These are phyloP conservation scores for Cataglyphis albicans DNA, from an alignment of 2,888 invertebrate species.

Conservation along the genomic window DNA sequence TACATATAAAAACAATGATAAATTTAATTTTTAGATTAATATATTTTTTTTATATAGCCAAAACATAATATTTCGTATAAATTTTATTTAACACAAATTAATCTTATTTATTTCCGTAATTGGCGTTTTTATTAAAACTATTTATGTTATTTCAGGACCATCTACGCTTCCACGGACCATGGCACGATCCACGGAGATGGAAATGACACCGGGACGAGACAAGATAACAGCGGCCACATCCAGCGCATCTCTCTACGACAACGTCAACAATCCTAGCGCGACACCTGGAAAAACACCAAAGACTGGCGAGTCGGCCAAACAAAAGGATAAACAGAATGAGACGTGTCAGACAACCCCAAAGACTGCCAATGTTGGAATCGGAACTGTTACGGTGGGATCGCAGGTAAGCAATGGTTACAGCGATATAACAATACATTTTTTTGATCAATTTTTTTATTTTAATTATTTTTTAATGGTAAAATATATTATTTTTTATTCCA, in stretches of 20 bases:
- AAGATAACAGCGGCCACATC: slow-evolving; percentile 95
- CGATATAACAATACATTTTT: neutral
- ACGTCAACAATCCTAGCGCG: slow-evolving; percentile 87
- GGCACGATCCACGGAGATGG: slow-evolving; percentile 90
- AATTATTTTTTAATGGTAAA: neutral
- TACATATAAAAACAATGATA: neutral
- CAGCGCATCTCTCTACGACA: slow-evolving; percentile 95
- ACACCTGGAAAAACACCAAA: slow-evolving; percentile 79
- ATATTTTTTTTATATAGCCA: neutral
- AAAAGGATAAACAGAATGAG: slow-evolving; percentile 86
- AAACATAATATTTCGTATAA: neutral
- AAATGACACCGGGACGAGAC: slow-evolving; percentile 87
- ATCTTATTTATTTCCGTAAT: neutral
- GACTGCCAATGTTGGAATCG: slow-evolving; percentile 83
- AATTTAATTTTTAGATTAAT: neutral
- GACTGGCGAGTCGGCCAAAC: slow-evolving; percentile 80
- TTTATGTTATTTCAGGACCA: slow-evolving; percentile 87
- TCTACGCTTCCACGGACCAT: slow-evolving; percentile 93
- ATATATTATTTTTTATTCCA: neutral
- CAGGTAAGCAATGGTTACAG: slow-evolving; percentile 84
- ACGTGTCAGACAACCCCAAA: slow-evolving; percentile 85
- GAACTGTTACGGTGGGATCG: slow-evolving; percentile 87
- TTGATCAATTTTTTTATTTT: neutral
- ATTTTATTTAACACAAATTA: neutral
- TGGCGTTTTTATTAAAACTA: neutral